Base-by-base conservation (phyloP, 2,113 vertebrate genomes). In the Opisthocomus hoazin region DNA sequence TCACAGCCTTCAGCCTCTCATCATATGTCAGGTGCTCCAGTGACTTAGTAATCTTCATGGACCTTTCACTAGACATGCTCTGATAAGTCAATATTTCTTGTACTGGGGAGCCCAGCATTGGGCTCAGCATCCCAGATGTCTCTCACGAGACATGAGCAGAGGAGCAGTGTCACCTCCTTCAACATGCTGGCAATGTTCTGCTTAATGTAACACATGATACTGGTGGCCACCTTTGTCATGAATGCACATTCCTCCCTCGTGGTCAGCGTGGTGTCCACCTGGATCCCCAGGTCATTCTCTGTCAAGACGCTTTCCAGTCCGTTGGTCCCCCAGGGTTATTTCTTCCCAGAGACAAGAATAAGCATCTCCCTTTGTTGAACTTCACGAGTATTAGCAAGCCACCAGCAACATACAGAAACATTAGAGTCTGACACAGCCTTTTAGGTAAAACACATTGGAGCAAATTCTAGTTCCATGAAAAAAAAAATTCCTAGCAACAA, bases 121-220 rank as follows among this genome's bases (percentile, higher is more conserved):
- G 29, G 16, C 36, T 75, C 32, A 66, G n/a, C 7, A 68, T 10
- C 23, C 15, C 48, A 68, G 32, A 32, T 46, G 8, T 21, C 3
- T 32, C 75, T 63, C 20, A 17, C 0, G 0, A 53, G 21, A 75
- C 9, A 3, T 0, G 2, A 39, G 9, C 12, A 73, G 51, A 43
- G 29, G 15, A 24, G 34, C 51, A 66, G 9, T 8, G 76, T 45
- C 22, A 29, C 16, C 6, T 54, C 17, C 14, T 5, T 71, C 29
- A 54, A 4, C 5, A 5, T 32, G 6, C 12, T 24, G 23, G 12
- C 9, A 64, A 9, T n/a, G 5, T 2, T 84, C 10, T 50, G 8
- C 43, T 15, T 68, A 15, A 2, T 27, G 37, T 15, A 70, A 2
- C 21, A 7, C 29, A 60, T 32, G 5, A 91, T 2, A 9, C 0